Percentiles rank a stretch among this genome's conserved stretches.
These are phyloP conservation scores for Tetramorium bicarinatum DNA, from an alignment of 2,888 invertebrate genomes.

Conservation along the genomic window DNA sequence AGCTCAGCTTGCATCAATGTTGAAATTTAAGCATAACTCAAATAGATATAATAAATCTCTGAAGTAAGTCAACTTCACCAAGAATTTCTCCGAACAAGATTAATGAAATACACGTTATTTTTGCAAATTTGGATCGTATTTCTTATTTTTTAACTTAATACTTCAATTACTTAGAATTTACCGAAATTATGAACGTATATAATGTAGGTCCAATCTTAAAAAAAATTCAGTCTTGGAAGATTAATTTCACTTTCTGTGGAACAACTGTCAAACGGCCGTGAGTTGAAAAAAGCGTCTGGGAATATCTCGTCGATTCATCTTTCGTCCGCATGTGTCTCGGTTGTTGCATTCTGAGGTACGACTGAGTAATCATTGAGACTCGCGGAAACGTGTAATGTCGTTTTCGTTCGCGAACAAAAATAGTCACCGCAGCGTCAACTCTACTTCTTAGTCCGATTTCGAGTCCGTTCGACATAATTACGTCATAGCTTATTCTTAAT, in stretches of 20 bases:
- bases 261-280: background rate
- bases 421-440: slow-evolving; percentile 31
- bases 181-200: background rate
- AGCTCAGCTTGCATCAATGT: background rate
- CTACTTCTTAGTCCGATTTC: slow-evolving; percentile 4
- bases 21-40: background rate
- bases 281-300: background rate
- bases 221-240: background rate
- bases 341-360: slow-evolving; percentile 15
- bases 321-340: background rate
- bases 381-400: slow-evolving; percentile 20
- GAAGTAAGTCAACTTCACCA: background rate
- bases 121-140: background rate
- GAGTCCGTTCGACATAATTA: slow-evolving; percentile 11
- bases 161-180: background rate
- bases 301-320: slow-evolving; percentile 33
- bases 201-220: background rate
- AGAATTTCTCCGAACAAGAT: background rate
- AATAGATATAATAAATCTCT: background rate
- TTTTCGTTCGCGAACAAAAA: slow-evolving; percentile 39
- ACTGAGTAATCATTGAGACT: slow-evolving; percentile 42
- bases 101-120: background rate
- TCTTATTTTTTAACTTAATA: background rate
- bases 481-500: background rate
- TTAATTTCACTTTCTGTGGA: background rate